Evolutionary conservation across 2,888 invertebrate species (phyloP).

Genomic region (Drosophila helvetica): DNA sequence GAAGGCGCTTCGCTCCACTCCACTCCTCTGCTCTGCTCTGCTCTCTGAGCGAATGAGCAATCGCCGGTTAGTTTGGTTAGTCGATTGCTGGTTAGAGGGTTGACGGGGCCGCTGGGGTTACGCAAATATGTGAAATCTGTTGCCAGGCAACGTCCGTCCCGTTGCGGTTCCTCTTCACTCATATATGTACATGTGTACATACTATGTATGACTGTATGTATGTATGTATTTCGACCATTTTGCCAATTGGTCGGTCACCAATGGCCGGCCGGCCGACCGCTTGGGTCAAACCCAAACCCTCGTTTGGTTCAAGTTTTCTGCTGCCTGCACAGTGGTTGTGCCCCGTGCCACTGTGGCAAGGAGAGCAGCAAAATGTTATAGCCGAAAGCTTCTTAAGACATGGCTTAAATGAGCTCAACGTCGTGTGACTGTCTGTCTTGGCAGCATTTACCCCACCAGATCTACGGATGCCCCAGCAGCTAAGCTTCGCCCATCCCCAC

Average conservation of each 20-base stretch:
- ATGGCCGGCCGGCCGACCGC: background rate
- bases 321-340: background rate
- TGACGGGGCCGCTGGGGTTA: slow-evolving; percentile 40
- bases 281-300: slow-evolving; percentile 13
- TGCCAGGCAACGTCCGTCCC: slow-evolving; percentile 51
- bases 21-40: background rate
- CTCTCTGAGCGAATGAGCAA: slow-evolving; percentile 55
- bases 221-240: slow-evolving; percentile 24
- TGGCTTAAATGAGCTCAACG: slow-evolving; percentile 53
- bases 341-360: background rate
- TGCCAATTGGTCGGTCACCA: slow-evolving; percentile 25
- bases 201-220: too few species aligned
- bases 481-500: slow-evolving; percentile 4
- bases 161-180: slow-evolving; percentile 34
- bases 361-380: slow-evolving; percentile 11
- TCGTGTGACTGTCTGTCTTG: slow-evolving; percentile 47
- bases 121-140: slow-evolving; percentile 72
- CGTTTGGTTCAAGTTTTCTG: slow-evolving; percentile 2
- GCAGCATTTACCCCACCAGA: slow-evolving; percentile 5
- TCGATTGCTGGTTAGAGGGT: slow-evolving; percentile 11
- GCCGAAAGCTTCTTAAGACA: slow-evolving; percentile 60
- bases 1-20: slow-evolving; percentile 56
- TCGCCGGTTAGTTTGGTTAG: slow-evolving; percentile 31
- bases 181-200: too few species aligned
- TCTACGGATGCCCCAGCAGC: background rate